phyloP scores from a whole-genome alignment of 2,113 vertebrate genomes.

The Azemiops feae region DNA sequence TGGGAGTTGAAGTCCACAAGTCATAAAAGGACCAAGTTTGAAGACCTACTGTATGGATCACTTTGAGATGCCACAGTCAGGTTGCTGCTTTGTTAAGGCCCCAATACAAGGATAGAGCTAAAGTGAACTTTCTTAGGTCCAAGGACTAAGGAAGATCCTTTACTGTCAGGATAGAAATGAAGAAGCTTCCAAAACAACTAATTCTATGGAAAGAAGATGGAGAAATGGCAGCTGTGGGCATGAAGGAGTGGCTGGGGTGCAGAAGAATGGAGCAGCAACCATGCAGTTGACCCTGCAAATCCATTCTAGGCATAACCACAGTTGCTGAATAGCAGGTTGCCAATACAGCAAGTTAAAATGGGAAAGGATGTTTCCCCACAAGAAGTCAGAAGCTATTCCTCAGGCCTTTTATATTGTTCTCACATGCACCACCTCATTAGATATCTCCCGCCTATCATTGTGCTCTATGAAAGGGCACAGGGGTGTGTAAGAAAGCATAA shows the following conservation, averaged over 20 bases:
- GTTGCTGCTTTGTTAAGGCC: background rate
- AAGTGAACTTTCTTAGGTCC: background rate
- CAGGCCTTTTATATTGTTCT: constrained; percentile 39
- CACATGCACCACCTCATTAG: constrained; percentile 49
- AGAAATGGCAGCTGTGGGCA: too few species aligned
- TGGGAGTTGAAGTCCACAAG: too few species aligned
- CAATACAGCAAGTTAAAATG: constrained; percentile 14
- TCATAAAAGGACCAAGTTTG: too few species aligned
- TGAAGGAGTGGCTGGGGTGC: too few species aligned
- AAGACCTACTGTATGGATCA: background rate
- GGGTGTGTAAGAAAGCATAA: background rate
- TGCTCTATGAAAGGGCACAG: constrained; percentile 32
- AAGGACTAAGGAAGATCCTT: background rate
- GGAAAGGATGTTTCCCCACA: constrained; percentile 10
- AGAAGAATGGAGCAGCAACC: background rate
- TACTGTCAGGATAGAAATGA: background rate
- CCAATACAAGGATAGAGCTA: background rate
- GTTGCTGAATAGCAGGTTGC: background rate
- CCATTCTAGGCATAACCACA: background rate
- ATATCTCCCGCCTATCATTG: constrained; percentile 50
- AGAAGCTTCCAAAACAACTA: background rate
- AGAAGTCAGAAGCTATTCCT: constrained; percentile 53
- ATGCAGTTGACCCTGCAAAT: background rate
- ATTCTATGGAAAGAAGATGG: background rate
- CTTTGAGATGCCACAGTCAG: background rate